Evolutionary conservation across 2,113 vertebrate species (phyloP), one percentile per base, ranked within the genome.

Genomic region (Notothenia coriiceps): DNA sequence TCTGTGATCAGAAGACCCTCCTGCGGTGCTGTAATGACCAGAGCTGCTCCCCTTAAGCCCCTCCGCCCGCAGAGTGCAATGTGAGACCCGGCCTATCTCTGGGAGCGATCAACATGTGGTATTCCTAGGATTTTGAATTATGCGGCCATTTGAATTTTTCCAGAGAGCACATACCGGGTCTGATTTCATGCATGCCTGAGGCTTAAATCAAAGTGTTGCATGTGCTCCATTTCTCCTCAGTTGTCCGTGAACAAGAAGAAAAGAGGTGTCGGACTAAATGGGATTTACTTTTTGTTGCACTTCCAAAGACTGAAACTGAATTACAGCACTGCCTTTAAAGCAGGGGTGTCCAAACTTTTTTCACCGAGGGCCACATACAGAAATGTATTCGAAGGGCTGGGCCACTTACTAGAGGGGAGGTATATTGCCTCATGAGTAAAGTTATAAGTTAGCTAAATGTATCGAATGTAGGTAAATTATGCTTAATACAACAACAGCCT

Each of bases 81-180:
- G 64, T 71, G 84, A 90, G 77, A 80, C 78, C 56, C 1, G 49
- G 51, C 35, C 79, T 61, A 77, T 91, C 89, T 86, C 85, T 82
- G 79, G 80, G 70, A 91, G 78, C 15, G 80, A 91, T 90, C 91
- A 74, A 79, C 92, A 85, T 84, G 91, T 70, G 87, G 89, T 90
- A 88, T 94, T 92, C 86, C 74, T 70, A 91, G 92, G 92, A 92
- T 91, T 86, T 80, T 35, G 75, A 85, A 83, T 92, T 83, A 80
- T 76, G 76, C 72, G 11, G 87, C 70, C 56, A 29, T 88, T 78
- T 84, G 87, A 91, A 86, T 89, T 83, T 91, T 92, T 90, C 88
- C 79, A 69, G 56, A 17, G 46, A 76, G 77, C 55, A 2, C 87
- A 91, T 90, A 81, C 84, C 86, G 50, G 83, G 50, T 81, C 76